phyloP scores from a whole-genome alignment of 2,888 invertebrate genomes.

The Eilema griseolum region DNA sequence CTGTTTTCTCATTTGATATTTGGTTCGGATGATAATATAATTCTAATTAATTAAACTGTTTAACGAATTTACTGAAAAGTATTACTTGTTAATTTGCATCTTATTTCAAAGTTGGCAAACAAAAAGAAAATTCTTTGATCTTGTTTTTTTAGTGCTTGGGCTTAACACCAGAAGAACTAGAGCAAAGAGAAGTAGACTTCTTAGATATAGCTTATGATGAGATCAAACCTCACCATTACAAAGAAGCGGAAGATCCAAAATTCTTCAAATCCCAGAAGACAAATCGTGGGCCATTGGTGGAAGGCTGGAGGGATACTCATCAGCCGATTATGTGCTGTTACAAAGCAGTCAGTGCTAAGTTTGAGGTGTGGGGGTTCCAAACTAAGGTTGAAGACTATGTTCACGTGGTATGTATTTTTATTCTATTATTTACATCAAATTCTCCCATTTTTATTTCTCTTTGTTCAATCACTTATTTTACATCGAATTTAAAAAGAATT shows the following conservation, averaged over 20 bases:
- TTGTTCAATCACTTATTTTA: too few species aligned
- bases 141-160: slow-evolving; percentile 89
- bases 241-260: slow-evolving; percentile 95
- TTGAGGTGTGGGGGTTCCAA: slow-evolving; percentile 97
- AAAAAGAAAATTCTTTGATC: too few species aligned
- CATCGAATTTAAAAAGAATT: too few species aligned
- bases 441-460: too few species aligned
- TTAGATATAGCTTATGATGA: slow-evolving; percentile 96
- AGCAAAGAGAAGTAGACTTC: slow-evolving; percentile 91
- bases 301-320: slow-evolving; percentile 92
- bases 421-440: neutral
- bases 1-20: too few species aligned
- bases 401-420: slow-evolving; percentile 88
- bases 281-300: slow-evolving; percentile 93
- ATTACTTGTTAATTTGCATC: too few species aligned
- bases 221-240: slow-evolving; percentile 94
- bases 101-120: too few species aligned
- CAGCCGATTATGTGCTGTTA: slow-evolving; percentile 97
- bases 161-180: slow-evolving; percentile 90
- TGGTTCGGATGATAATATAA: too few species aligned
- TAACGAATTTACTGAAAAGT: too few species aligned
- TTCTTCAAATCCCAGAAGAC: slow-evolving; percentile 94
- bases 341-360: slow-evolving; percentile 94
- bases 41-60: too few species aligned
- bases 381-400: slow-evolving; percentile 95